Conservation (phyloP, 2,888 invertebrate genomes). For the Corbicula japonica region DNA sequence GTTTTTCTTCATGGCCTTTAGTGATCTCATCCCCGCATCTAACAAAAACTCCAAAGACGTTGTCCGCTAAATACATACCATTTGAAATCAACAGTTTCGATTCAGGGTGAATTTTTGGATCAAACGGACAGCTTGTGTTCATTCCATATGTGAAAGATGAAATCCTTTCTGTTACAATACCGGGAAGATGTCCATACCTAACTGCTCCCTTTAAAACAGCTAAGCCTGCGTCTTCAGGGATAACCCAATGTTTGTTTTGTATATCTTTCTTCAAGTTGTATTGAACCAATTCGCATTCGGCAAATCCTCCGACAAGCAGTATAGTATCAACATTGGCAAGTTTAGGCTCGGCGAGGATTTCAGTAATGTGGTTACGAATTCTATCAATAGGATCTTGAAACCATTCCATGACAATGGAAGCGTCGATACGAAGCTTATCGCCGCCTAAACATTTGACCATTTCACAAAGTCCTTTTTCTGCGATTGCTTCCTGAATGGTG, state of each 20-base stretch:
- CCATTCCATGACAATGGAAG: conserved; percentile 16
- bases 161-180: too few species aligned
- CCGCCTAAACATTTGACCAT: conserved; percentile 9
- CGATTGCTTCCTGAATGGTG: background rate
- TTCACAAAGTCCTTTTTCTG: background rate
- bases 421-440: conserved; percentile 11
- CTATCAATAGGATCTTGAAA: conserved; percentile 19
- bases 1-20: too few species aligned
- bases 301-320: conserved; percentile 57
- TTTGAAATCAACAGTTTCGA: too few species aligned
- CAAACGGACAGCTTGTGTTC: too few species aligned
- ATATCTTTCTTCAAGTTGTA: conserved; percentile 24
- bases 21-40: too few species aligned
- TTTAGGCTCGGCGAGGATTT: conserved; percentile 13
- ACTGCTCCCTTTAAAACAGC: conserved; percentile 58
- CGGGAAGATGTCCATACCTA: conserved; percentile 45
- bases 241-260: conserved; percentile 28
- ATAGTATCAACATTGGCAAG: conserved; percentile 31
- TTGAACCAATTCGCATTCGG: conserved; percentile 49
- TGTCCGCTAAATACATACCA: too few species aligned
- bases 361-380: conserved; percentile 14
- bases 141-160: too few species aligned
- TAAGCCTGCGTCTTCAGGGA: conserved; percentile 52
- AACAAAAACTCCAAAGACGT: too few species aligned
- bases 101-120: too few species aligned